These are phyloP conservation scores for Clarias laeviceps DNA, from an alignment of 2,797 vertebrate species.

Conservation along the genomic window DNA sequence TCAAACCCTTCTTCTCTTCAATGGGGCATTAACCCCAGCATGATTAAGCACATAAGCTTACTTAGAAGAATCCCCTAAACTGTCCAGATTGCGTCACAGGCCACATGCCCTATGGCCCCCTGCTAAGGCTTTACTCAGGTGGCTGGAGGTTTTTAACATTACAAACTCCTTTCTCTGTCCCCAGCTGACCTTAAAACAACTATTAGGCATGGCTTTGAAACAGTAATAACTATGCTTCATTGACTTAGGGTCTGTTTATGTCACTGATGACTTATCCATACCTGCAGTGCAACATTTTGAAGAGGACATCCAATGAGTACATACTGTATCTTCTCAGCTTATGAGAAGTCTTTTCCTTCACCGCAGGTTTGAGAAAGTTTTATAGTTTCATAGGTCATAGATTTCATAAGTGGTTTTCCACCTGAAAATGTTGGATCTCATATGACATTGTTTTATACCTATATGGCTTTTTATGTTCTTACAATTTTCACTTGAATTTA, in stretches of 20 bases:
- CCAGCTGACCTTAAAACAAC: slow-evolving; percentile 66
- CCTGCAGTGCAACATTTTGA: slow-evolving; percentile 46
- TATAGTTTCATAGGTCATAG: slow-evolving; percentile 39
- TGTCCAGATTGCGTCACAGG: slow-evolving; percentile 60
- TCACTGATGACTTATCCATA: slow-evolving; percentile 66
- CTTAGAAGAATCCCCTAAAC: slow-evolving; percentile 60
- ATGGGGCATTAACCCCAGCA: slow-evolving; percentile 68
- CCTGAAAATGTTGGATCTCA: background rate
- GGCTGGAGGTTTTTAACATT: slow-evolving; percentile 68
- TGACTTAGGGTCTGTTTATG: slow-evolving; percentile 65
- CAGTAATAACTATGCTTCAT: slow-evolving; percentile 63
- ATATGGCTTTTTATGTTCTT: background rate
- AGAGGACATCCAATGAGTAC: slow-evolving; percentile 38
- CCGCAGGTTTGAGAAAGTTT: slow-evolving; percentile 42
- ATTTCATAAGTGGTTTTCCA: slow-evolving; percentile 33
- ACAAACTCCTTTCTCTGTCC: slow-evolving; percentile 64
- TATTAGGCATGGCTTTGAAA: slow-evolving; percentile 69
- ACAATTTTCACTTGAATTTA: background rate
- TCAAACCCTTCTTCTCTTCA: slow-evolving; percentile 59
- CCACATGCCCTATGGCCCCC: slow-evolving; percentile 63
- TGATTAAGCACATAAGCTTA: slow-evolving; percentile 68
- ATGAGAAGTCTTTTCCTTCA: slow-evolving; percentile 36
- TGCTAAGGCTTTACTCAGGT: slow-evolving; percentile 61
- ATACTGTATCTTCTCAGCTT: slow-evolving; percentile 42
- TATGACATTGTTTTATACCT: background rate